Percentiles rank a stretch among this genome's conserved stretches.
Conservation (phyloP, 2,797 vertebrate species). For the Onychomys leucogaster region DNA sequence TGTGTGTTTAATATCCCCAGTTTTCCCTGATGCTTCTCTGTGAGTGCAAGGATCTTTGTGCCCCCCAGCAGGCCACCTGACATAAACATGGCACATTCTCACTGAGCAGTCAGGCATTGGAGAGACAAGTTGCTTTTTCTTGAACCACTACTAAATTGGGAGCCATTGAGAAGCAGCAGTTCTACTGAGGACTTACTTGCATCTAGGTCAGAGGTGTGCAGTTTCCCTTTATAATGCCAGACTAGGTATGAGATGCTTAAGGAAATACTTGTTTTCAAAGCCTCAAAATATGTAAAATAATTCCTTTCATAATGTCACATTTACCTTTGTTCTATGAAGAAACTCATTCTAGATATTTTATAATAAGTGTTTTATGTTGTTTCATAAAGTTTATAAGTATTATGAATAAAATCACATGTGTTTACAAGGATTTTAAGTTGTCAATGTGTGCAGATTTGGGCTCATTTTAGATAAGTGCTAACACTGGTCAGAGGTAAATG, state of each 20-base stretch:
- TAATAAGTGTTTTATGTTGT: conserved; percentile 7
- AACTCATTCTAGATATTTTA: conserved; percentile 14
- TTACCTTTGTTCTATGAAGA: conserved; percentile 46
- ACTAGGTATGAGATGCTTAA: conserved; percentile 8
- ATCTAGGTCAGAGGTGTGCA: not conserved
- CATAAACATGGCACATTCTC: not conserved
- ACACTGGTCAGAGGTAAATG: not conserved
- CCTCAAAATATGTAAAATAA: conserved; percentile 57
- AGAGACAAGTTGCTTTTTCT: not conserved
- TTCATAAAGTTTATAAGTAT: conserved; percentile 28
- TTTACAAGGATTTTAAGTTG: conserved; percentile 45
- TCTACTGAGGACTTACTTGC: not conserved
- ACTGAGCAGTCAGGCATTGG: not conserved
- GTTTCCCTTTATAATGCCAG: not conserved
- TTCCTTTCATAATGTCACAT: conserved; percentile 19
- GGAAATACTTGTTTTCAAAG: conserved; percentile 25
- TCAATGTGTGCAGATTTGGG: not conserved
- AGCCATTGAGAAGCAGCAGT: conserved; percentile 6
- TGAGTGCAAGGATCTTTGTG: not conserved
- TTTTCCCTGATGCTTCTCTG: not conserved
- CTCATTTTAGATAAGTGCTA: conserved; percentile 29
- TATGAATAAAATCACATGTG: conserved; percentile 17
- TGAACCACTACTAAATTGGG: not conserved
- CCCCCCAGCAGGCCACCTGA: not conserved
- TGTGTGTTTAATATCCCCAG: not conserved